Conservation (phyloP, 2,888 invertebrate species). For the Hyalella azteca region DNA sequence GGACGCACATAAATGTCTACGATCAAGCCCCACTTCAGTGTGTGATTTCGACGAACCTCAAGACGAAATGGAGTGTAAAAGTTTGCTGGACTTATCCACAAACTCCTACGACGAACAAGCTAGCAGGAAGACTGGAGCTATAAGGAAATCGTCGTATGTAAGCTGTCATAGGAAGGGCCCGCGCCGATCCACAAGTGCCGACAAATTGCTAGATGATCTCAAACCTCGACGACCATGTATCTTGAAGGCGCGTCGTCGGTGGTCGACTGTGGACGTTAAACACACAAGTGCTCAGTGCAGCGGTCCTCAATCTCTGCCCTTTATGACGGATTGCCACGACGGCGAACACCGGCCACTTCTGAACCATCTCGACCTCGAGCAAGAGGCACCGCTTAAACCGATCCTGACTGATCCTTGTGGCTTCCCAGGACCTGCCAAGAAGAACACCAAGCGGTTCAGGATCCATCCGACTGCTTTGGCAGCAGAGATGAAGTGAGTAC, state of each 20-base stretch:
- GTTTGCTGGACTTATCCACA: background rate
- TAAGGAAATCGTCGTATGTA: background rate
- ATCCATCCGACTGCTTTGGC: conserved; percentile 20
- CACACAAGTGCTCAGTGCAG: background rate
- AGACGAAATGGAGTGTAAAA: background rate
- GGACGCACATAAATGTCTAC: background rate
- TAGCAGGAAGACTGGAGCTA: conserved; percentile 22
- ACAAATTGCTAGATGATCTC: conserved; percentile 39
- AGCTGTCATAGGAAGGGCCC: conserved; percentile 20
- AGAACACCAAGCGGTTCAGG: background rate
- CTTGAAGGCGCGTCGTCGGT: conserved; percentile 50
- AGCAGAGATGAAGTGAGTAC: conserved; percentile 13
- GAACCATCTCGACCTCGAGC: background rate
- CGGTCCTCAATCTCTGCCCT: background rate
- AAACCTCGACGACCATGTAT: conserved; percentile 41
- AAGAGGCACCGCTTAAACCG: conserved; percentile 4
- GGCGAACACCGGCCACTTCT: background rate
- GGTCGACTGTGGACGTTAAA: conserved; percentile 50
- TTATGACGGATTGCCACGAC: conserved; percentile 3
- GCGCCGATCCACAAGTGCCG: background rate
- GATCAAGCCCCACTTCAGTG: conserved; percentile 9
- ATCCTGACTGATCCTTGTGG: conserved; percentile 1
- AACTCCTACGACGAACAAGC: conserved; percentile 6
- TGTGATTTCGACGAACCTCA: conserved; percentile 18
- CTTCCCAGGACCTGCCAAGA: background rate